Conservation (phyloP, 2,888 invertebrate genomes). For the Leptothorax acervorum region DNA sequence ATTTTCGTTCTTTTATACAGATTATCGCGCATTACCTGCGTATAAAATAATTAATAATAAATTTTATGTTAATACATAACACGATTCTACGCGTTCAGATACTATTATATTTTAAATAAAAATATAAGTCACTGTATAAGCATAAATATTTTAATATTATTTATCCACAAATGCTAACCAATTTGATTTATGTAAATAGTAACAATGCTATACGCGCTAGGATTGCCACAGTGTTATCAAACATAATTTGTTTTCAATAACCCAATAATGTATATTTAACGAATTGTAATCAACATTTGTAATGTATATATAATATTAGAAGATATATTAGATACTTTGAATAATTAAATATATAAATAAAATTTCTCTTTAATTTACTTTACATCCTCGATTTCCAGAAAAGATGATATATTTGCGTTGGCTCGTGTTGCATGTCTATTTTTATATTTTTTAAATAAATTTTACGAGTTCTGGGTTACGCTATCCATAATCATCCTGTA, state of each 20-base stretch:
- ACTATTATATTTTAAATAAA: not conserved
- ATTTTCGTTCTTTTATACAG: not conserved
- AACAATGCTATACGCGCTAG: not conserved
- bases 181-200: not conserved
- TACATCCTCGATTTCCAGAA: not conserved
- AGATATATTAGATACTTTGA: not conserved
- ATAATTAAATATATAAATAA: not conserved
- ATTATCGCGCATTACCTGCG: not conserved
- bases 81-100: not conserved
- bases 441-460: conserved; percentile 23
- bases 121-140: not conserved
- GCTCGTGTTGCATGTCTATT: not conserved
- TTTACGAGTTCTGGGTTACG: conserved; percentile 3
- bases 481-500: conserved; percentile 7
- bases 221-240: not conserved
- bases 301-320: not conserved
- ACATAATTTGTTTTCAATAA: not conserved
- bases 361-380: not conserved
- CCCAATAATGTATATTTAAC: not conserved
- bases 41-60: conserved; percentile 20
- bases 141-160: conserved; percentile 9
- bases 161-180: not conserved
- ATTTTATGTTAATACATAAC: not conserved
- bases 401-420: not conserved
- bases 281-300: not conserved